These are phyloP conservation scores for Garrulus glandarius DNA, from an alignment of 2,797 vertebrate genomes.

Conservation along the genomic window DNA sequence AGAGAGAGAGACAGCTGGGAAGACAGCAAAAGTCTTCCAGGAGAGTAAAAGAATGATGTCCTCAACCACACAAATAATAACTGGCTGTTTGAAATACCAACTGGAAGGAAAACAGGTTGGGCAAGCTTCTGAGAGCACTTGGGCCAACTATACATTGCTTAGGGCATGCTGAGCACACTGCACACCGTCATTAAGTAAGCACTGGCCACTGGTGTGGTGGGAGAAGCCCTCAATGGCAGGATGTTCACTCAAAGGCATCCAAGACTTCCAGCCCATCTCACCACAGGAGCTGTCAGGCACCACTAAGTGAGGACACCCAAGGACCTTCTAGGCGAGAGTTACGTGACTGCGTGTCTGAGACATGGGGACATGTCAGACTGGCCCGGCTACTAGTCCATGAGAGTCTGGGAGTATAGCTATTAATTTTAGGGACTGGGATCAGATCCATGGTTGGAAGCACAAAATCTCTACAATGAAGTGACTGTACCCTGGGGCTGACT, in stretches of 20 bases:
- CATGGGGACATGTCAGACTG: neutral
- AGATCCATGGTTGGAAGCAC: neutral
- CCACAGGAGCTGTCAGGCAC: neutral
- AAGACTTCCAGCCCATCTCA: neutral
- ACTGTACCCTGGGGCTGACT: constrained; percentile 22
- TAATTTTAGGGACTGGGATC: neutral
- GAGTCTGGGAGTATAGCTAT: neutral
- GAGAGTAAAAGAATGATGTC: neutral
- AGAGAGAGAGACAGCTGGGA: neutral
- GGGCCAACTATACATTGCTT: neutral
- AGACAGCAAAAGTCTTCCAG: neutral
- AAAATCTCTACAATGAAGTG: neutral
- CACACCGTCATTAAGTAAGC: neutral
- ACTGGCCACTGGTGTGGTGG: neutral
- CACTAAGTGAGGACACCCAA: neutral
- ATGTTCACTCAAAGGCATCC: neutral
- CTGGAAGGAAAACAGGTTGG: constrained; percentile 50
- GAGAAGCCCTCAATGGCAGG: constrained; percentile 1
- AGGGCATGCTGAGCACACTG: neutral
- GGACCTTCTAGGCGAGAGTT: constrained; percentile 5
- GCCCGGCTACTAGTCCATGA: neutral
- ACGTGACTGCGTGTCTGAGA: constrained; percentile 7
- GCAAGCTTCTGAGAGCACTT: constrained; percentile 8
- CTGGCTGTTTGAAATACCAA: constrained; percentile 22
- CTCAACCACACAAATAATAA: constrained; percentile 30